Base-by-base conservation (phyloP, 2,888 invertebrate genomes). In the Parthenolecanium corni region DNA sequence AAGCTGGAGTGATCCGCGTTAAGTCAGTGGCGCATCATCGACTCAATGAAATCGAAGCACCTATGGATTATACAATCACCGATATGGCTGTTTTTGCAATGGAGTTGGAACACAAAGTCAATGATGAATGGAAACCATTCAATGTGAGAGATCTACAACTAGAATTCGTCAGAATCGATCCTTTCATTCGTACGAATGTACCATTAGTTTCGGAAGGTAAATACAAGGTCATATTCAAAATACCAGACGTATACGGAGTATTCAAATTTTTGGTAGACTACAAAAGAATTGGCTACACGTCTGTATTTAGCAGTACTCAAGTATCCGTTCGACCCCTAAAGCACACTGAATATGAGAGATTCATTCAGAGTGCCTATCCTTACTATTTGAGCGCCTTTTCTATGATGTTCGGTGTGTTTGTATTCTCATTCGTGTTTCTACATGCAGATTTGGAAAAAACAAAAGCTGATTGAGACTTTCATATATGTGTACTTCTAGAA, bases 241-340 rank as follows among this genome's bases (percentile, higher is more conserved):
- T 99, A 66, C 98, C 98, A 0, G 98, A 99, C 74, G 96, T 98
- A 0, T 98, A 98, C 76, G 98, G 98, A 0, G 97, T 99, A 1
- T 99, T 89, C 74, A 95, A 98, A 76, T 97, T 99, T 75, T 89
- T 94, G 75, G 93, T 99, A 1, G 94, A 98, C 73, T 97, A 99
- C 73, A 90, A 92, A 71, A 81, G 97, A 64, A 80, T 96, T 62
- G 98, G 98, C 1, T 92, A 88, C 73, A 97, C 97, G 0, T 86
- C 91, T 71, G 78, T 99, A 3, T 91, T 86, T 73, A 93, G 89
- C 73, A 85, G 92, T 6, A 97, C 96, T 21, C 75, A 88, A 85
- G 94, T 98, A 20, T 96, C 97, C 0, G 98, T 99, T 9, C 82
- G 96, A 36, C 98, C 98, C 0, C 76, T 98, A 49, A 84, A 93